Evolutionary conservation across 2,888 invertebrate species (phyloP), one percentile per base, ranked within the genome.

Genomic region (Folsomia manolachei): DNA sequence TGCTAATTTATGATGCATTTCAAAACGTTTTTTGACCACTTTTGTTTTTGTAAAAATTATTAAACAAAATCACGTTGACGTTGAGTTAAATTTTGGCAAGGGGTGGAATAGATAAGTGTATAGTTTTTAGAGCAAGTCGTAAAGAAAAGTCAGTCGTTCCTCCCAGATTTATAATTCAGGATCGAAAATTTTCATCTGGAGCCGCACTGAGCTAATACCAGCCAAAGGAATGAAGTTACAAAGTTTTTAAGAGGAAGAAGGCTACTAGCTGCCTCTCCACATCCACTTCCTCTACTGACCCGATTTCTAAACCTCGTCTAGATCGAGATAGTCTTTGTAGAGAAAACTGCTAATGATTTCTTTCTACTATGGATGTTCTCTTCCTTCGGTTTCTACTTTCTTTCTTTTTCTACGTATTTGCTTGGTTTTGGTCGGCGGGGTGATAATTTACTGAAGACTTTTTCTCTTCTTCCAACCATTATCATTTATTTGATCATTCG

Each of bases 401-500:
- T 56, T 56, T 56, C 56, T 56, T 56, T n/a, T 21, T 56, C 56
- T 56, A 9, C 18, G 9, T 51, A 56, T 56, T 56, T 56, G 56
- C 19, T 56, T 56, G 56, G 56, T 19, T 56, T 56, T 7, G 39
- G 39, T 56, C 21, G 56, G 56, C 27, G 9, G 26, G 27, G 63
- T 63, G 63, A 63, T 63, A 63, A 63, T 63, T 63, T 63, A 63
- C 63, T n/a, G 26, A 27, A 63, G 63, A 63, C 27, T 63, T 63
- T 27, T 63, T 63, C 27, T 63, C 63, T 27, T 63, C 63, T 27
- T 63, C 63, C 25, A 63, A 26, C 27, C 63, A 63, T 63, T 63
- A 63, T 63, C 63, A 63, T 63, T 63, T 63, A 63, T 63, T 63
- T 63, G 63, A 63, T 63, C 63, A 63, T 63, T 63, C 63, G 25